A percentile compares a stretch with the other conserved stretches of the same genome.
These are phyloP conservation scores for Diabrotica balteata DNA, from an alignment of 2,888 invertebrate species.

Conservation along the genomic window DNA sequence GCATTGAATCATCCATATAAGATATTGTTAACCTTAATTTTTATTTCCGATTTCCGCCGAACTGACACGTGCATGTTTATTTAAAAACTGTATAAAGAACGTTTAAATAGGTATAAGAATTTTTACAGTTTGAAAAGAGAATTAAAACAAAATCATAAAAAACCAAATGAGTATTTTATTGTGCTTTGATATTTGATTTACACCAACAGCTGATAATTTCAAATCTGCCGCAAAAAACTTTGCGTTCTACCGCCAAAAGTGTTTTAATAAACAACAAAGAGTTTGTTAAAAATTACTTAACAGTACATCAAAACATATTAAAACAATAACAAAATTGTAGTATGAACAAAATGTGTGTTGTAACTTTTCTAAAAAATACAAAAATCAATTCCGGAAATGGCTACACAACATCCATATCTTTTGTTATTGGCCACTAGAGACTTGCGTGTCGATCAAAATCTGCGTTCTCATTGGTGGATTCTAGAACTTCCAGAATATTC, in stretches of 20 bases:
- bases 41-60: neutral
- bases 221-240: conserved; percentile 26
- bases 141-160: neutral
- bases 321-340: neutral
- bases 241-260: conserved; percentile 5
- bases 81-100: neutral
- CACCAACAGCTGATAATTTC: neutral
- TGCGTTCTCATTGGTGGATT: conserved; percentile 47
- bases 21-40: conserved; percentile 1
- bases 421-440: too few relatives aligned
- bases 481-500: conserved; percentile 55
- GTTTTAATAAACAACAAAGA: neutral
- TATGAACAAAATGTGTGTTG: conserved; percentile 3
- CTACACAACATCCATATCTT: neutral
- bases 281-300: conserved; percentile 8
- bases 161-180: too few relatives aligned
- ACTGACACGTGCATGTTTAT: neutral
- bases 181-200: too few relatives aligned
- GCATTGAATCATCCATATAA: conserved; percentile 17
- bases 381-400: conserved; percentile 22
- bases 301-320: neutral
- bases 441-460: conserved; percentile 8
- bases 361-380: conserved; percentile 3
- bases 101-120: neutral
- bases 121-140: neutral